Evolutionary conservation across 2,113 vertebrate genomes (phyloP).

Genomic region (Mesoclemmys tuberculata): DNA sequence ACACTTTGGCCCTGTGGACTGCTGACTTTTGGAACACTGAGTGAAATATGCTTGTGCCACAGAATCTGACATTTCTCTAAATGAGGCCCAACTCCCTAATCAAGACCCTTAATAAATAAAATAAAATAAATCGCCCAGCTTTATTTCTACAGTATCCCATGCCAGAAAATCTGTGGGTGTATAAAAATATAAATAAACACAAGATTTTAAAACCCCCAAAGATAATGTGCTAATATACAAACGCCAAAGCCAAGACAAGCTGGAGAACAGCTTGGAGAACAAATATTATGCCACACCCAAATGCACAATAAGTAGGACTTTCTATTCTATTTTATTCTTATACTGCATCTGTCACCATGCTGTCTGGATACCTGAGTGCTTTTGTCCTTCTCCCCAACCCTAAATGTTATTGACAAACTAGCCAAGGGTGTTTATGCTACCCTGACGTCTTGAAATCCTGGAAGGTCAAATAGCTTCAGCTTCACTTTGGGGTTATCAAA

Average conservation of each 20-base stretch:
- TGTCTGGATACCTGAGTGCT: background rate
- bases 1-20: background rate
- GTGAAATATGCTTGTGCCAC: rapidly evolving
- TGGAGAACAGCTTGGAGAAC: background rate
- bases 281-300: background rate
- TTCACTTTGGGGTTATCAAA: background rate
- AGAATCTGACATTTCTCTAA: background rate
- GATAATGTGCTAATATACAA: background rate
- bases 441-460: rapidly evolving
- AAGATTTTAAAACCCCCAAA: background rate
- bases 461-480: background rate
- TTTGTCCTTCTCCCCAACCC: background rate
- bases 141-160: background rate
- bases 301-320: background rate
- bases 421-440: slow-evolving; percentile 23
- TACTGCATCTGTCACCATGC: background rate
- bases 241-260: background rate
- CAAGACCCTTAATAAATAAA: background rate
- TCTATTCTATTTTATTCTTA: background rate
- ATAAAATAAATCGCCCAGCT: background rate
- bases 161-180: background rate
- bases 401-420: background rate
- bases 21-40: background rate
- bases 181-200: background rate
- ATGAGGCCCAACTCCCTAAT: background rate